Percentiles rank a stretch among this genome's conserved stretches.
phyloP scores from a whole-genome alignment of 2,888 invertebrate genomes.

The Rhimphoctona megacephalus region DNA sequence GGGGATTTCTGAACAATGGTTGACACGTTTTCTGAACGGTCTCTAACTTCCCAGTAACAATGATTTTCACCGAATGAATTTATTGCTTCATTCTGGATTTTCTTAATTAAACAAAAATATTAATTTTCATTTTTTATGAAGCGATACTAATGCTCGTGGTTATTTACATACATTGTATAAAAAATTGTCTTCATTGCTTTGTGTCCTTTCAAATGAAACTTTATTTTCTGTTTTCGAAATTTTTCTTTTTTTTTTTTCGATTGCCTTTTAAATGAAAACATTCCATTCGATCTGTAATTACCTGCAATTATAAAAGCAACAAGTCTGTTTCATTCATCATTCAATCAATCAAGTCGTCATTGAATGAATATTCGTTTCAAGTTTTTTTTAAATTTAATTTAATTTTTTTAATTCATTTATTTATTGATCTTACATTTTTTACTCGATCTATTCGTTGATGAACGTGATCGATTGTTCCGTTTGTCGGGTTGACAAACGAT shows the following conservation, averaged over 20 bases:
- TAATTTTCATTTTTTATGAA: no score
- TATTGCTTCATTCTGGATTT: neutral
- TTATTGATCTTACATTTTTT: neutral
- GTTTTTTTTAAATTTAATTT: no score
- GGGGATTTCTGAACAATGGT: no score
- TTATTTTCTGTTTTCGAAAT: neutral
- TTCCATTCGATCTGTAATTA: no score
- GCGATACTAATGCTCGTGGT: no score
- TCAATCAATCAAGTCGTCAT: no score
- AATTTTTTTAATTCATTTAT: neutral
- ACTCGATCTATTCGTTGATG: constrained; percentile 18
- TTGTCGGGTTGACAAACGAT: constrained; percentile 72
- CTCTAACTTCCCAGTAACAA: neutral
- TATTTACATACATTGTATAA: neutral
- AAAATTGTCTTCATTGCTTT: no score
- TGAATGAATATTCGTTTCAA: no score
- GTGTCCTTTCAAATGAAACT: neutral
- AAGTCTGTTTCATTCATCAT: no score
- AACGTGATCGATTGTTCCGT: constrained; percentile 67
- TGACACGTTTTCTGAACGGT: neutral
- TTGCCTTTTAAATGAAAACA: no score
- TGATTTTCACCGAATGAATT: neutral
- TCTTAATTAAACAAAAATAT: no score
- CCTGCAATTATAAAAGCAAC: no score
- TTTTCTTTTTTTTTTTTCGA: neutral